These are phyloP conservation scores for Chelon labrosus DNA, from an alignment of 2,797 vertebrate species.

Conservation along the genomic window DNA sequence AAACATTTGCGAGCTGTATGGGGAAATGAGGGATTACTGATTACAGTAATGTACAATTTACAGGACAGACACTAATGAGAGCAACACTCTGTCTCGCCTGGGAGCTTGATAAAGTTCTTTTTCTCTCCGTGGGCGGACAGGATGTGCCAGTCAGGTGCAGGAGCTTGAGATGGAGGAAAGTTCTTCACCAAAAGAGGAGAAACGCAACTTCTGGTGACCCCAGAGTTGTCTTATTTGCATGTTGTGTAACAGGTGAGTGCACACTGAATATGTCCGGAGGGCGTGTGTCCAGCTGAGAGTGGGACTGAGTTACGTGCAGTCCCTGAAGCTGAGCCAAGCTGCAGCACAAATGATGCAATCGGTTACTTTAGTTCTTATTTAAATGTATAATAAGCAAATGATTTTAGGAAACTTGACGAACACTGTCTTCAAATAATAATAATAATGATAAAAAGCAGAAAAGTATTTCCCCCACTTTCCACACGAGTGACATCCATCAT, in stretches of 20 bases:
- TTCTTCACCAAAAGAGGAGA: neutral
- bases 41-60: neutral
- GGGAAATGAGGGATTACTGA: constrained; percentile 1
- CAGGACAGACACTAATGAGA: neutral
- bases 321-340: too few relatives aligned
- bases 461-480: constrained; percentile 26
- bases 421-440: neutral
- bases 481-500: constrained; percentile 33
- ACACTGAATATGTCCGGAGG: too few relatives aligned
- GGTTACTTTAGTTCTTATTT: neutral
- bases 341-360: too few relatives aligned
- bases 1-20: neutral
- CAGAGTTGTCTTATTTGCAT: neutral
- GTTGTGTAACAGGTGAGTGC: neutral
- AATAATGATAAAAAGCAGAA: neutral
- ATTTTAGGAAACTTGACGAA: neutral
- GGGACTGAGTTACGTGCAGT: too few relatives aligned
- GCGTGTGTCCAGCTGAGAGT: too few relatives aligned
- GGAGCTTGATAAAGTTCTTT: neutral
- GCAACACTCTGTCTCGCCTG: neutral
- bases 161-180: neutral
- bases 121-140: neutral
- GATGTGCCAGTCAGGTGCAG: neutral
- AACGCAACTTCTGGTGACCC: neutral
- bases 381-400: neutral